Conservation (phyloP, 2,888 invertebrate species). For the Chrysolina haemoptera region DNA sequence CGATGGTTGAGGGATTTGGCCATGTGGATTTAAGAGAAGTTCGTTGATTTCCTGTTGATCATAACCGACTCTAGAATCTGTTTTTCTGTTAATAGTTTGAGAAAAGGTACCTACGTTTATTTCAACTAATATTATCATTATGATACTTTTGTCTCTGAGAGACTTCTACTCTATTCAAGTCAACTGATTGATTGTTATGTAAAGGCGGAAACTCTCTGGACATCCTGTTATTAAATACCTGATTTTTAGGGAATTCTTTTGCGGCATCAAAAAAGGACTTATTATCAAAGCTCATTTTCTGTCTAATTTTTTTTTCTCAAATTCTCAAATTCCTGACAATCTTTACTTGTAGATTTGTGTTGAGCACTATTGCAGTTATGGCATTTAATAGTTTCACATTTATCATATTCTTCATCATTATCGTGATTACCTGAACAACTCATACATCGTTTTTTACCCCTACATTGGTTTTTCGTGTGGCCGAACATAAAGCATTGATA, state of each 20-base stretch:
- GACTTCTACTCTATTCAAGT: not conserved
- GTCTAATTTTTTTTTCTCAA: constrained; percentile 32
- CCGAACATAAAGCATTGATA: constrained; percentile 29
- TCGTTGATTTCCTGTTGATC: not conserved
- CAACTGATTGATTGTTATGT: not conserved
- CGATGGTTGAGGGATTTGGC: not conserved
- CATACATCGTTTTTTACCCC: not conserved
- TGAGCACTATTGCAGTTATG: not conserved
- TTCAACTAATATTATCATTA: not conserved
- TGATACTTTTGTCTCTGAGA: too few relatives aligned
- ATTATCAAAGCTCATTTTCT: constrained; percentile 31
- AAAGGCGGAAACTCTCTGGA: not conserved
- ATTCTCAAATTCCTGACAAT: not conserved
- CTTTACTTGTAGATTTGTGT: not conserved
- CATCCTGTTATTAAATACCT: not conserved
- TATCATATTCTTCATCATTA: not conserved
- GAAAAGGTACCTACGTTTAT: not conserved
- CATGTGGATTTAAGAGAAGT: not conserved
- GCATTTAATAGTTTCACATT: not conserved
- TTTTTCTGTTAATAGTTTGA: not conserved
- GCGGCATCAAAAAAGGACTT: constrained; percentile 27
- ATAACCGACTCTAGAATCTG: not conserved
- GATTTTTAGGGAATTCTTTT: constrained; percentile 1
- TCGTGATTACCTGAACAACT: not conserved
- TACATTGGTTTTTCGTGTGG: constrained; percentile 23